A percentile compares a stretch with the other conserved stretches of the same genome.
These are phyloP conservation scores for Botrylloides violaceus DNA, from an alignment of 23 tunicate genomes.

Conservation along the genomic window DNA sequence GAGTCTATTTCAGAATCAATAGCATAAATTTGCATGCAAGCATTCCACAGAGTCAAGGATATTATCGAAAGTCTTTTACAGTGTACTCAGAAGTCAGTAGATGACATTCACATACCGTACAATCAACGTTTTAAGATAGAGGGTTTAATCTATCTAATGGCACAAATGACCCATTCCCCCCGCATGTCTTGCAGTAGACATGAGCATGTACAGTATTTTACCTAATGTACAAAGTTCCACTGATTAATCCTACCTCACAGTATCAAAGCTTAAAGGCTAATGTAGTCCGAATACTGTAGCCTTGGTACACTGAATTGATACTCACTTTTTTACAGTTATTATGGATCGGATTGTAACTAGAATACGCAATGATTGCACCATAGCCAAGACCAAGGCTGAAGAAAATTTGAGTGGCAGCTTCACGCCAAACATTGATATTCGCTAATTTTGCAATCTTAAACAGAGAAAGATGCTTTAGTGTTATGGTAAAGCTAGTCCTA, in stretches of 20 bases:
- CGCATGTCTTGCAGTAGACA: no score
- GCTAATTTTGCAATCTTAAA: slow-evolving; percentile 30
- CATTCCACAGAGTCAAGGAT: no score
- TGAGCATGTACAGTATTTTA: not conserved
- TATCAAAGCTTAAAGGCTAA: not conserved
- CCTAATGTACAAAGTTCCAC: no score
- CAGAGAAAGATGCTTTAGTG: not conserved
- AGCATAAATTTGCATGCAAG: no score
- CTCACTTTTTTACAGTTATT: slow-evolving; percentile 77
- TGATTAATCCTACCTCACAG: no score
- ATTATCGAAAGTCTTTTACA: no score
- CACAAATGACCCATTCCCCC: no score
- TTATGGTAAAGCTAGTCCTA: not conserved
- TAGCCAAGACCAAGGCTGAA: slow-evolving; percentile 92
- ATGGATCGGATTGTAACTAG: slow-evolving; percentile 70
- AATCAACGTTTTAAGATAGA: no score
- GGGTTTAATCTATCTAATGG: no score
- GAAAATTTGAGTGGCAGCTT: slow-evolving; percentile 94
- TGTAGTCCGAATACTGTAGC: not conserved
- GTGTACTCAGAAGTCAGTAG: no score
- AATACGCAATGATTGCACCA: slow-evolving; percentile 91
- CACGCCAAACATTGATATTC: slow-evolving; percentile 76
- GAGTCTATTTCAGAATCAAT: no score
- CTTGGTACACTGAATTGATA: not conserved
- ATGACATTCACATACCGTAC: no score